Evolutionary conservation across 2,888 invertebrate species (phyloP).

Genomic region (Cephus nigrinus): DNA sequence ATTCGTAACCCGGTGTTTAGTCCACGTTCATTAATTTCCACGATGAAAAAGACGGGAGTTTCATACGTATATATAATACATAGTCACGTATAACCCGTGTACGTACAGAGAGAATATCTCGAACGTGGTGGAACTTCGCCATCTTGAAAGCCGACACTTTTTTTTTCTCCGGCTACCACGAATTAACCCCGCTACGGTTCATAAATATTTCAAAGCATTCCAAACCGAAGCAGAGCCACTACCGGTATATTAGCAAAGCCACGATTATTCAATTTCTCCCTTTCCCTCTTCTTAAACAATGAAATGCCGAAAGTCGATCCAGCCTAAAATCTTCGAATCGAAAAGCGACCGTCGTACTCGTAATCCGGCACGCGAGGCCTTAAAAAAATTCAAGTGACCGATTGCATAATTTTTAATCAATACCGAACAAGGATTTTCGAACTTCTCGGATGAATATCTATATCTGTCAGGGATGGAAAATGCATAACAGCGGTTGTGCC

Average conservation of each 20-base stretch:
- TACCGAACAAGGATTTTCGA: background rate
- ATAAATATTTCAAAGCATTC: slow-evolving; percentile 55
- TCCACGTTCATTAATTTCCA: slow-evolving; percentile 55
- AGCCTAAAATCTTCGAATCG: background rate
- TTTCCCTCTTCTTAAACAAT: background rate
- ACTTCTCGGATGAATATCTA: background rate
- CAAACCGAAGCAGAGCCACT: slow-evolving; percentile 38
- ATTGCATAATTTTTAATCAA: background rate
- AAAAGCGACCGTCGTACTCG: background rate
- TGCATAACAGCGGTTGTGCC: background rate
- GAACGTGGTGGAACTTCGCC: background rate
- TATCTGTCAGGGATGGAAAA: background rate
- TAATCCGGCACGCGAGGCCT: background rate
- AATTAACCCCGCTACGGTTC: slow-evolving; percentile 47
- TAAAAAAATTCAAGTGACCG: background rate
- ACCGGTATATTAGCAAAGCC: slow-evolving; percentile 60
- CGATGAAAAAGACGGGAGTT: slow-evolving; percentile 19
- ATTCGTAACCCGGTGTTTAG: slow-evolving; percentile 15
- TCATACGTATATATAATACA: slow-evolving; percentile 15
- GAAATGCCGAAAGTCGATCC: background rate
- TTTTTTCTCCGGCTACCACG: slow-evolving; percentile 44
- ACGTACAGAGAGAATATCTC: too few species aligned
- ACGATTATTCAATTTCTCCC: slow-evolving; percentile 2
- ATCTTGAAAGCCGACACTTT: slow-evolving; percentile 1
- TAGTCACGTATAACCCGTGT: background rate